Conservation (phyloP, 2,113 vertebrate species). For the Brachyistius frenatus region DNA sequence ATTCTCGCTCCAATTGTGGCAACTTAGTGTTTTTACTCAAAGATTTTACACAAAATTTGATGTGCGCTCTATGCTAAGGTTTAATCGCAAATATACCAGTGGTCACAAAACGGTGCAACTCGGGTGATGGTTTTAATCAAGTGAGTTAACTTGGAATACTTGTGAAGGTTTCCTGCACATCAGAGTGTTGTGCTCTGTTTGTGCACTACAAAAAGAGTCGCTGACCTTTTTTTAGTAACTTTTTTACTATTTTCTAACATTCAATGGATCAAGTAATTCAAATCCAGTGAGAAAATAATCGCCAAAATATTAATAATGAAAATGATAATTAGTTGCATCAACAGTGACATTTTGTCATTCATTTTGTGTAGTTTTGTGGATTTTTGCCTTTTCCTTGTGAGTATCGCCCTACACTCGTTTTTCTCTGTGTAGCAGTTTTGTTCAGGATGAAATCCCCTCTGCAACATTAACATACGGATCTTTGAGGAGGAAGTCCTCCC, state of each 20-base stretch:
- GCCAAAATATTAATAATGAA: background rate
- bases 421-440: background rate
- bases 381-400: background rate
- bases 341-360: background rate
- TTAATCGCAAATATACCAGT: no score
- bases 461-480: background rate
- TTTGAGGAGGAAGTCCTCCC: conserved; percentile 49
- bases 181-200: no score
- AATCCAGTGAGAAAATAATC: background rate
- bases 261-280: background rate
- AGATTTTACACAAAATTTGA: no score
- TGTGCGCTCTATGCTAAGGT: no score
- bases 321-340: background rate
- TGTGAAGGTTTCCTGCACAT: no score
- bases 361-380: background rate
- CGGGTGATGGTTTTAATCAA: no score
- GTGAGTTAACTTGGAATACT: no score
- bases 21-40: no score
- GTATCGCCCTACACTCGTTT: conserved; percentile 3
- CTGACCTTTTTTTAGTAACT: no score
- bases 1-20: no score
- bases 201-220: no score
- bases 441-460: background rate
- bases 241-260: background rate
- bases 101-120: no score